phyloP scores from a whole-genome alignment of 2,113 vertebrate species.

The Epinephelus moara region DNA sequence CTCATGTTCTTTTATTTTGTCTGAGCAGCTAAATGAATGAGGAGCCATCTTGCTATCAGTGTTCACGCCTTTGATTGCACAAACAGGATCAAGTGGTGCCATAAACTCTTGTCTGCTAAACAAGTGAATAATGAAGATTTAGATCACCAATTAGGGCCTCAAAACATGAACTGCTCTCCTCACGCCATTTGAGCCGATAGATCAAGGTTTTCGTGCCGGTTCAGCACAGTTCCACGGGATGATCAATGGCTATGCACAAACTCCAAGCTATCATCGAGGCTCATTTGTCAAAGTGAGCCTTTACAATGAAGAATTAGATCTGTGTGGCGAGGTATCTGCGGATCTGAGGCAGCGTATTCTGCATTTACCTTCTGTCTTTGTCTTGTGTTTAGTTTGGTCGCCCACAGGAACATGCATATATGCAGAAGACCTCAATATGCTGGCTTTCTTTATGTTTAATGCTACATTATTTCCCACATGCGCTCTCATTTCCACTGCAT shows the following conservation, averaged over 20 bases:
- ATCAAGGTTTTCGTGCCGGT: conserved; percentile 53
- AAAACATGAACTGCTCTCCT: conserved; percentile 57
- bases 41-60: conserved; percentile 23
- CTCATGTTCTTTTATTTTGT: conserved; percentile 63
- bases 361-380: not conserved
- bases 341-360: conserved; percentile 5
- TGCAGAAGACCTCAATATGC: conserved; percentile 24
- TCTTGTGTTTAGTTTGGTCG: not conserved
- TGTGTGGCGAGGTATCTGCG: not conserved
- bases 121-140: conserved; percentile 72
- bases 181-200: conserved; percentile 42
- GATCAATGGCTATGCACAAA: conserved; percentile 58
- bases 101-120: conserved; percentile 60
- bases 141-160: conserved; percentile 59
- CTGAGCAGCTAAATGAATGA: conserved; percentile 49
- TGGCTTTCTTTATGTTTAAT: conserved; percentile 44
- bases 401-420: conserved; percentile 12
- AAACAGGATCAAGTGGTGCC: conserved; percentile 49
- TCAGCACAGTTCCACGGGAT: conserved; percentile 35
- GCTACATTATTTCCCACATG: conserved; percentile 62
- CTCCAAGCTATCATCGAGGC: conserved; percentile 41
- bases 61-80: conserved; percentile 48
- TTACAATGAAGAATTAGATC: conserved; percentile 46
- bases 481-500: conserved; percentile 51
- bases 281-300: conserved; percentile 66